These are phyloP conservation scores for Enoplosus armatus DNA, from an alignment of 2,797 vertebrate species.

Conservation along the genomic window DNA sequence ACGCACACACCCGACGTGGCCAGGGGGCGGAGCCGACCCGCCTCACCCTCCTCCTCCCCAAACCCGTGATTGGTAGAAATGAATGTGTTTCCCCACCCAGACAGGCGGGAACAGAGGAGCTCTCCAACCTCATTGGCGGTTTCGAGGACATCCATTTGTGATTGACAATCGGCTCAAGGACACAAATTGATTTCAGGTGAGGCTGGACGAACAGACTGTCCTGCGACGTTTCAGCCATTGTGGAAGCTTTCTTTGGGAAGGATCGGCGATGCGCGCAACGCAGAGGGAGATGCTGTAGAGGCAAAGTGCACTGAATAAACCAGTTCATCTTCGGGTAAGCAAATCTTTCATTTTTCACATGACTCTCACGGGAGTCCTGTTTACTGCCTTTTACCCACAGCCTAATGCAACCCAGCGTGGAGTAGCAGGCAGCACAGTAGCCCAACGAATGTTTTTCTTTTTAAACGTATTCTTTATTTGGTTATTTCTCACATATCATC, in stretches of 20 bases:
- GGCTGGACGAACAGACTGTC: neutral
- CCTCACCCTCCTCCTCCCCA: too few species aligned
- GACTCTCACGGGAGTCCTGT: slow-evolving; percentile 43
- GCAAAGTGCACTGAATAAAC: neutral
- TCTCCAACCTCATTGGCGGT: slow-evolving; percentile 28
- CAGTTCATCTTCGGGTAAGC: slow-evolving; percentile 56
- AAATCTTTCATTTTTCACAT: slow-evolving; percentile 5
- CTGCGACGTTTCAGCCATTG: too few species aligned
- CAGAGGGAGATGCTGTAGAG: slow-evolving; percentile 10
- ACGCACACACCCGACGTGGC: slow-evolving; percentile 57
- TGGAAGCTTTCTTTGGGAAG: neutral
- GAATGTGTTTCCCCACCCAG: fast-evolving
- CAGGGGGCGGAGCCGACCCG: slow-evolving; percentile 18
- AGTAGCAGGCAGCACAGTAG: neutral
- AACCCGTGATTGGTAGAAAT: slow-evolving; percentile 36
- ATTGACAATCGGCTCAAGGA: slow-evolving; percentile 34
- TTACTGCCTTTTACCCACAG: neutral
- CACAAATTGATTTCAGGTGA: slow-evolving; percentile 31
- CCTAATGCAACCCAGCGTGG: neutral
- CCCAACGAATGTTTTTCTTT: too few species aligned
- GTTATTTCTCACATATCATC: too few species aligned
- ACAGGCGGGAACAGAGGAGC: neutral
- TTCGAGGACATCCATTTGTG: neutral
- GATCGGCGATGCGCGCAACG: neutral
- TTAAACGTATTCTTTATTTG: too few species aligned